Evolutionary conservation across 2,113 vertebrate species (phyloP), one percentile per base, ranked within the genome.

Genomic region (Calidris pugnax): DNA sequence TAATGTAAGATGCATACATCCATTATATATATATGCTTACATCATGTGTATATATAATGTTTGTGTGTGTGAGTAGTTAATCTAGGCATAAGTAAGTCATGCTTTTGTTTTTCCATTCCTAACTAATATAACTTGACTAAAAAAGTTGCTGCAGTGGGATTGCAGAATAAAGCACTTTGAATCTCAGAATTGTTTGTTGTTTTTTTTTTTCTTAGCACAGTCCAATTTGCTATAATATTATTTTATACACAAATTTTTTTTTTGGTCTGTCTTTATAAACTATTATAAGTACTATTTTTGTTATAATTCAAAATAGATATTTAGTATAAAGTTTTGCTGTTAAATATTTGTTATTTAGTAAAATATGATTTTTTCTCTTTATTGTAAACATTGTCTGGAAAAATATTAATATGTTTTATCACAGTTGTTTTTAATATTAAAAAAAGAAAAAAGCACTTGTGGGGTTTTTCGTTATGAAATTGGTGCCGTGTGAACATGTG

Each of bases 341-440:
- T 99, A 99, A 99, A 99, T 99, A 99, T 99, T 98, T 99, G 98
- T 99, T 99, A 99, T 99, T 99, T 99, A 99, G 99, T 98, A 99
- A 99, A 98, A 98, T 99, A 98, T 99, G 98, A 97, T 98, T 98
- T 95, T 98, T 96, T 96, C 97, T 98, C 98, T 90, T 74, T 99
- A 98, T 99, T 99, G 98, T 99, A 99, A 98, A 99, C 98, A 98
- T 98, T 96, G 98, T 98, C 98, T 98, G 93, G 91, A 60, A 92
- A 98, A 97, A 98, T 99, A 98, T 99, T 99, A 99, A 99, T 99
- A 99, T 99, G 98, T 98, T 99, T 99, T 99, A 98, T 98, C 97
- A 89, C 98, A 98, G 98, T 98, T 98, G 98, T 98, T 99, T 99
- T 98, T 99, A 98, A 98, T 99, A 99, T 99, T 99, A 98, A 98